Evolutionary conservation across 2,797 vertebrate genomes (phyloP), one percentile per base, ranked within the genome.

Genomic region (Spinus pinus): DNA sequence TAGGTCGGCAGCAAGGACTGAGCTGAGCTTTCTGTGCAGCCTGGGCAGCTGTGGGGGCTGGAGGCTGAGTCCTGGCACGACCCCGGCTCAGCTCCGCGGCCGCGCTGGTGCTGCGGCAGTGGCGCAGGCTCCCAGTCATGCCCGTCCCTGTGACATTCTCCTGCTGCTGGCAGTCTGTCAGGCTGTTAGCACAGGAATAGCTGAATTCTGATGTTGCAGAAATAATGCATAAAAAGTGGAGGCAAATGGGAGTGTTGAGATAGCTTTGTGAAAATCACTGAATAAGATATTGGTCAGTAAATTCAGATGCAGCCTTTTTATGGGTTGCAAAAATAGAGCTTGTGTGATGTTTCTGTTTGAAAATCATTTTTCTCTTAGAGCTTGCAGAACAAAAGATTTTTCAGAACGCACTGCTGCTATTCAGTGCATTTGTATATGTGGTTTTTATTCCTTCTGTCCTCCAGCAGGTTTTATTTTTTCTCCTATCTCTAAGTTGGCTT

Each of bases 81-180:
- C 64, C 73, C 37, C 1, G 0, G 25, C 31, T 39, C 21, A 8
- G 49, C 41, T n/a, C 24, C 0, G 0, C 6, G 53, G 37, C 10
- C 14, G 1, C 17, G 75, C 62, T 25, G 70, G 7, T 12, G 28
- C 5, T 17, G 44, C 23, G 1, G 65, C 44, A 39, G 50, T 0
- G 0, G 18, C 18, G 6, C 33, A 24, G n/a, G 4, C 51, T 57
- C 15, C 7, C 50, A 27, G 18, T 9, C 67, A 6, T 9, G 39
- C 24, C 2, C 0, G 16, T 53, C 41, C 60, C 60, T 3, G 1
- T 20, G 47, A n/a, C 19, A 1, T 44, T 58, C 39, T 25, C 14
- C 25, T 57, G 44, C 51, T 60, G 35, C 57, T 78, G 71, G 35
- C 50, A 30, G 23, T 5, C 51, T 31, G 35, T 54, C 1, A 3